These are phyloP conservation scores for Megaceryle torquata DNA, from an alignment of 2,113 vertebrate species.

Conservation along the genomic window DNA sequence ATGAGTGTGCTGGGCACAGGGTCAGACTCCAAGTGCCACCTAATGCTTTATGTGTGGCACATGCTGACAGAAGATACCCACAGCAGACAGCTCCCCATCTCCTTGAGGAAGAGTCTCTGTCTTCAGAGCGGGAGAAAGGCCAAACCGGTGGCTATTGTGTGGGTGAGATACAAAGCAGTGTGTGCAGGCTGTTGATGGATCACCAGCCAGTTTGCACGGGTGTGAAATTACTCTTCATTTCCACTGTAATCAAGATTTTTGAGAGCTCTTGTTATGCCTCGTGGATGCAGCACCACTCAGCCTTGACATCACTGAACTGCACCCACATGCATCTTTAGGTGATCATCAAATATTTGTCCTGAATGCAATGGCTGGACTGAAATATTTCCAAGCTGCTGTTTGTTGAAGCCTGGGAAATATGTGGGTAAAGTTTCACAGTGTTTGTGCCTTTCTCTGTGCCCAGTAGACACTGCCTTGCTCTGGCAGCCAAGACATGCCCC, in stretches of 20 bases:
- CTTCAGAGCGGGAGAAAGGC: neutral
- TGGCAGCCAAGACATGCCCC: neutral
- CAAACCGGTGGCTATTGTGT: neutral
- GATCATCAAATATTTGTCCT: neutral
- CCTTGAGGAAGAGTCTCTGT: neutral
- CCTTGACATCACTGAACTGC: neutral
- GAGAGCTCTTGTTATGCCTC: neutral
- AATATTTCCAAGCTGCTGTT: neutral
- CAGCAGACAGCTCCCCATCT: neutral
- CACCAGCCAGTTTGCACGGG: neutral
- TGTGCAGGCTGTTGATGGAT: neutral
- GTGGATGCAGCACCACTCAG: neutral
- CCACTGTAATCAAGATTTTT: neutral
- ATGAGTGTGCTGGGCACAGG: neutral
- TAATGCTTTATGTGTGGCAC: neutral
- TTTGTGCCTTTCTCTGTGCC: neutral
- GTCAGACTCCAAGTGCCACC: neutral
- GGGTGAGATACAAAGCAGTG: neutral
- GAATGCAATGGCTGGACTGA: accelerated
- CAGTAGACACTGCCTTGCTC: neutral
- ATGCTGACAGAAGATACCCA: accelerated
- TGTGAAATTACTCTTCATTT: neutral
- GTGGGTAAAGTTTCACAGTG: neutral
- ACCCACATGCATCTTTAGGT: neutral
- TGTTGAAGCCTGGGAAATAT: neutral